Conservation (phyloP, 2,113 vertebrate species). For the Microtus ochrogaster region DNA sequence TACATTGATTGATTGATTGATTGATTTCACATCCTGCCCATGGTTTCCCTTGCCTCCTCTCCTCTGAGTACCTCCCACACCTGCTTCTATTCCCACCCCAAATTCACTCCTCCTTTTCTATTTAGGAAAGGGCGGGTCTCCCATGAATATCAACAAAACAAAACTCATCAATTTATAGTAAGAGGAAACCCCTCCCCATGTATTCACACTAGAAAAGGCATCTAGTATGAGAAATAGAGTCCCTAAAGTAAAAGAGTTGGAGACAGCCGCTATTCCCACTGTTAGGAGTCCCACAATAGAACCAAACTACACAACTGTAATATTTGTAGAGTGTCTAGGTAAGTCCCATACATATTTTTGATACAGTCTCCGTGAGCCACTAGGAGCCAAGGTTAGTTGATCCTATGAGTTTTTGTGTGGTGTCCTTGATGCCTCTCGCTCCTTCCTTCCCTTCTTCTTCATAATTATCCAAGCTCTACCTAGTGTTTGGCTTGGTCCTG, state of each 20-base stretch:
- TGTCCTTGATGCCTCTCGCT: neutral
- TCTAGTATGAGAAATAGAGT: neutral
- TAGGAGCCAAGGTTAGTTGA: neutral
- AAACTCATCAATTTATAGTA: neutral
- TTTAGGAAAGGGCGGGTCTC: neutral
- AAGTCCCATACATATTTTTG: neutral
- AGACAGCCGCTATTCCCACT: neutral
- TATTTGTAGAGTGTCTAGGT: neutral
- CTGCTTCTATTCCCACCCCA: neutral
- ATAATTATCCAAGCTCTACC: neutral
- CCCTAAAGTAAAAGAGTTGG: neutral
- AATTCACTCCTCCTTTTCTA: neutral
- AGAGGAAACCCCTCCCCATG: too few relatives aligned
- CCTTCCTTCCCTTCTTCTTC: neutral
- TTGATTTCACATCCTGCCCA: neutral
- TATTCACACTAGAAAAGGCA: too few relatives aligned
- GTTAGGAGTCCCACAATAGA: neutral
- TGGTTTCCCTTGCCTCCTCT: neutral
- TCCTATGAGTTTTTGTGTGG: neutral
- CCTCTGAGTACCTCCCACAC: neutral
- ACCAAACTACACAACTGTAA: neutral
- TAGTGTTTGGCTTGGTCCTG: neutral
- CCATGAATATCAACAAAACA: neutral
- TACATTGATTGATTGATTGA: too few relatives aligned
- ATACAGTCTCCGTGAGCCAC: too few relatives aligned